Conservation (phyloP, 64 coral and sea anemone genomes). For the Montipora efflorescens region DNA sequence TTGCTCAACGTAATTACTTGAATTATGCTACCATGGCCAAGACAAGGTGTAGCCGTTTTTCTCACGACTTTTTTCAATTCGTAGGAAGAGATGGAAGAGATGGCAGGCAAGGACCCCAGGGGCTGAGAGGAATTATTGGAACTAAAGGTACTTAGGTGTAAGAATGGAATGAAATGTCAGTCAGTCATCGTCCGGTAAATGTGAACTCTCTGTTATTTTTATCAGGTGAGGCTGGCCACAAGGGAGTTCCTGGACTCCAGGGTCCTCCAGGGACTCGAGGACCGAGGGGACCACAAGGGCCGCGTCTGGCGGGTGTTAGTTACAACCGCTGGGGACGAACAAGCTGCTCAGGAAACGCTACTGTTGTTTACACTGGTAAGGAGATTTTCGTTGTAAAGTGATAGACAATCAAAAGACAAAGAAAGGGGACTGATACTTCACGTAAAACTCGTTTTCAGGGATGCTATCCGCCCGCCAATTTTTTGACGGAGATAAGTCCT, state of each 20-base stretch:
- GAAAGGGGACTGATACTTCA: too few species aligned
- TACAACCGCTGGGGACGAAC: slow-evolving; percentile 83
- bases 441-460: too few species aligned
- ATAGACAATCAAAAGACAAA: not conserved
- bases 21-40: too few species aligned
- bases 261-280: slow-evolving; percentile 24
- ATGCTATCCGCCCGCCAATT: too few species aligned
- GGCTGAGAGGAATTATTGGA: slow-evolving; percentile 26
- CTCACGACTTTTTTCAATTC: too few species aligned
- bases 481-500: too few species aligned
- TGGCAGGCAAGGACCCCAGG: slow-evolving; percentile 33
- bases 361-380: slow-evolving; percentile 68
- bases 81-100: slow-evolving; percentile 63
- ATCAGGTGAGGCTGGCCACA: slow-evolving; percentile 4
- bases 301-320: slow-evolving; percentile 28
- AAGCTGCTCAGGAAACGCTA: slow-evolving; percentile 38
- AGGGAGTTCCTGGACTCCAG: slow-evolving; percentile 9
- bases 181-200: too few species aligned
- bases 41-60: too few species aligned
- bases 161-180: too few species aligned
- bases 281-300: slow-evolving; percentile 17
- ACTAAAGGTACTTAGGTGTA: not conserved
- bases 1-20: too few species aligned
- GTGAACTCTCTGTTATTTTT: not conserved
- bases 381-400: not conserved